Conservation (phyloP, 2,797 vertebrate genomes). For the Neopelma chrysocephalum region DNA sequence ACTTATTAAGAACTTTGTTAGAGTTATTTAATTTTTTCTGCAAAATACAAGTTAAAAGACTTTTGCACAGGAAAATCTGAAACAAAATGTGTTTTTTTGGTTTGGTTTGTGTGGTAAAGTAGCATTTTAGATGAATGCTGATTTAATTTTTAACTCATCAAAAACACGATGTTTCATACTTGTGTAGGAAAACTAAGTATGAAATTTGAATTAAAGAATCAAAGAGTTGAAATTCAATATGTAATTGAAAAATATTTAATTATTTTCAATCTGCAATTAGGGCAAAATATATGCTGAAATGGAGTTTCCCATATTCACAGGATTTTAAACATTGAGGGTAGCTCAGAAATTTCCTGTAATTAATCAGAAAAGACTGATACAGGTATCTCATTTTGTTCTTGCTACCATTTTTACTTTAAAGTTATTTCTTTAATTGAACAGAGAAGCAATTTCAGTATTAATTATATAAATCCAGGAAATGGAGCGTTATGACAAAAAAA, state of each 20-base stretch:
- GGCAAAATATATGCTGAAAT: constrained; percentile 2
- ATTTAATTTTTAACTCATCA: not conserved
- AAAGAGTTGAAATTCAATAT: not conserved
- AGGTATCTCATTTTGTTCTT: not conserved
- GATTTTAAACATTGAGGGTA: not conserved
- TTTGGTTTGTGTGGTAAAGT: not conserved
- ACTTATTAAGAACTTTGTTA: not conserved
- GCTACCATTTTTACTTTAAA: not conserved
- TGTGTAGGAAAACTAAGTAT: not conserved
- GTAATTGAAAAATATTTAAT: constrained; percentile 12
- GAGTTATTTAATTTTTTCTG: not conserved
- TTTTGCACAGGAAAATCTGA: not conserved
- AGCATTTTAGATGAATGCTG: not conserved
- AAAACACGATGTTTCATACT: not conserved
- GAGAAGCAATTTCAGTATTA: constrained; percentile 10
- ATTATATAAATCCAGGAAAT: not conserved
- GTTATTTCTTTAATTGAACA: constrained; percentile 21
- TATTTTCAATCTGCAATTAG: not conserved
- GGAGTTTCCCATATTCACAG: not conserved
- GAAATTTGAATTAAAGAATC: constrained; percentile 3
- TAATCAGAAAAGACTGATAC: not conserved
- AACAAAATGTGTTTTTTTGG: not conserved
- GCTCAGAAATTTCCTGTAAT: not conserved
- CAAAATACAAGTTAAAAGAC: not conserved
- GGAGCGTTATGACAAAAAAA: not conserved